Conservation (phyloP, 1,140 invertebrate species). For the honey bee (Apis mellifera) region Amel_HAv3.1 CM009944.2:8976001-8976500, state of each 20-base stretch:
- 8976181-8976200: slow-evolving; percentile 73
- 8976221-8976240: slow-evolving; percentile 62
- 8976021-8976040: slow-evolving; percentile 34
- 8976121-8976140: slow-evolving; percentile 75
- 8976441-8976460: slow-evolving; percentile 55
- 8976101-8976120: slow-evolving; percentile 68
- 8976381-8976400: too few relatives aligned
- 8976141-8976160: slow-evolving; percentile 76
- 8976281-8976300: slow-evolving; percentile 35
- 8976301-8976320: slow-evolving; percentile 26
- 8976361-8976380: slow-evolving; percentile 64
- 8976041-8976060: slow-evolving; percentile 3
- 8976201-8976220: slow-evolving; percentile 75
- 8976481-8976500: slow-evolving; percentile 70
- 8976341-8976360: slow-evolving; percentile 78
- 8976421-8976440: too few relatives aligned
- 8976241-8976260: slow-evolving; percentile 66
- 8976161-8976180: slow-evolving; percentile 64
- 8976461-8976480: slow-evolving; percentile 64
- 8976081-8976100: slow-evolving; percentile 33
- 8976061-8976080: slow-evolving; percentile 47
- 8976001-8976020: slow-evolving; percentile 36
- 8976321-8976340: slow-evolving; percentile 58
- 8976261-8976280: slow-evolving; percentile 51
- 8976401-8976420: too few relatives aligned